Percentiles rank a stretch among this genome's conserved stretches.
Conservation (phyloP, 2,888 invertebrate genomes). For the Acronicta aceris region DNA sequence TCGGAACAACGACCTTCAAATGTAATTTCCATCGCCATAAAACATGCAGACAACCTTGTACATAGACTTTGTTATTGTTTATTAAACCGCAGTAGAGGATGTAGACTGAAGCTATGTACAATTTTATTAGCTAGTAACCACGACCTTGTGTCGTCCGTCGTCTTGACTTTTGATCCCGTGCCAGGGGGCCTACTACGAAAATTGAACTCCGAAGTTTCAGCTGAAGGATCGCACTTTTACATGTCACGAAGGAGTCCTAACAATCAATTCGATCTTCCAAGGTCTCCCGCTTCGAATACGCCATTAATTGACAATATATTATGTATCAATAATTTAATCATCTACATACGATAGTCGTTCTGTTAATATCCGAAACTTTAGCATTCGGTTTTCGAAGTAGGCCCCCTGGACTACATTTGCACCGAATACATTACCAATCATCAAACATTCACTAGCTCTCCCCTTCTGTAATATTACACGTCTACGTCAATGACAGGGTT, state of each 20-base stretch:
- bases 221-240: too few relatives aligned
- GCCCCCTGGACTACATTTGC: conserved; percentile 53
- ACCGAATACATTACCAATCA: conserved; percentile 33
- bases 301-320: too few relatives aligned
- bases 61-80: conserved; percentile 55
- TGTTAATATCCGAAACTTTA: too few relatives aligned
- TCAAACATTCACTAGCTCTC: conserved; percentile 39
- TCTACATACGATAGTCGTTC: too few relatives aligned
- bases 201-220: too few relatives aligned
- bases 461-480: conserved; percentile 31
- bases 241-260: too few relatives aligned
- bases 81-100: conserved; percentile 46
- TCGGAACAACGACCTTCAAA: conserved; percentile 23
- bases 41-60: conserved; percentile 58
- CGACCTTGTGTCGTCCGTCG: conserved; percentile 72
- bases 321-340: too few relatives aligned
- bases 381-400: too few relatives aligned
- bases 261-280: too few relatives aligned
- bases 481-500: conserved; percentile 27
- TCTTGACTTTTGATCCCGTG: conserved; percentile 73
- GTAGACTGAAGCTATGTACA: conserved; percentile 34
- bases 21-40: conserved; percentile 36
- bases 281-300: too few relatives aligned
- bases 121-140: conserved; percentile 67
- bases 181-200: conserved; percentile 56